Percentiles rank a stretch among this genome's conserved stretches.
These are phyloP conservation scores for Panagrolaimus sp. DNA, from an alignment of 1,140 invertebrate species.

Conservation along the genomic window DNA sequence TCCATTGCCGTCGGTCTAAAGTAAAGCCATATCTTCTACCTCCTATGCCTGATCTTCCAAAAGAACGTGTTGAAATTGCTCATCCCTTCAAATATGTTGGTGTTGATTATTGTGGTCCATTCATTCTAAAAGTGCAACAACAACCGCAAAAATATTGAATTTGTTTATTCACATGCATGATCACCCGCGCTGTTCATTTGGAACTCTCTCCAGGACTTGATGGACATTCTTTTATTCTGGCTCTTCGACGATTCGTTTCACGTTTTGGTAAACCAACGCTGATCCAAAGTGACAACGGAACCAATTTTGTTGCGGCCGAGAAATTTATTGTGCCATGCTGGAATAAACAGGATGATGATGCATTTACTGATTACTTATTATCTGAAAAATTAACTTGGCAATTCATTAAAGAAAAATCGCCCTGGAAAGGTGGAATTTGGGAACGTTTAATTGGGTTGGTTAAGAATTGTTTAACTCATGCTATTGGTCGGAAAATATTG, in stretches of 20 bases:
- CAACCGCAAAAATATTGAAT: background rate
- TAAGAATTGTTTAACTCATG: background rate
- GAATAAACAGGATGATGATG: background rate
- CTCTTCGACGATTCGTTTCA: background rate
- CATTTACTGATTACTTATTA: background rate
- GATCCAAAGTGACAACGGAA: conserved; percentile 11
- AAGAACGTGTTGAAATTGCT: background rate
- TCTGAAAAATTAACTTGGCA: background rate
- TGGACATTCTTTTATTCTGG: background rate
- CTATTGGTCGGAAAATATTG: background rate
- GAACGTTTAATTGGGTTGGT: background rate
- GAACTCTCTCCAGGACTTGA: background rate
- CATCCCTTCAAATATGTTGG: conserved; percentile 1
- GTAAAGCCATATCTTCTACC: background rate
- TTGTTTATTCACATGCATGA: conserved; percentile 9
- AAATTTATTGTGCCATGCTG: background rate
- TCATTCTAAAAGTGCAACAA: background rate
- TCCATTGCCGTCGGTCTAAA: background rate
- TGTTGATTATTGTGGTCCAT: conserved; percentile 11
- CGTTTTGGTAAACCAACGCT: background rate
- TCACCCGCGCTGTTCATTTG: background rate
- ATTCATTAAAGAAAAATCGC: conserved; percentile 8
- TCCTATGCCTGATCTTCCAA: background rate
- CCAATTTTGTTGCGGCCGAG: background rate
- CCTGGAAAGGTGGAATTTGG: conserved; percentile 16